Base-by-base conservation (phyloP, 2,113 vertebrate species). In the Triplophysa rosa region DNA sequence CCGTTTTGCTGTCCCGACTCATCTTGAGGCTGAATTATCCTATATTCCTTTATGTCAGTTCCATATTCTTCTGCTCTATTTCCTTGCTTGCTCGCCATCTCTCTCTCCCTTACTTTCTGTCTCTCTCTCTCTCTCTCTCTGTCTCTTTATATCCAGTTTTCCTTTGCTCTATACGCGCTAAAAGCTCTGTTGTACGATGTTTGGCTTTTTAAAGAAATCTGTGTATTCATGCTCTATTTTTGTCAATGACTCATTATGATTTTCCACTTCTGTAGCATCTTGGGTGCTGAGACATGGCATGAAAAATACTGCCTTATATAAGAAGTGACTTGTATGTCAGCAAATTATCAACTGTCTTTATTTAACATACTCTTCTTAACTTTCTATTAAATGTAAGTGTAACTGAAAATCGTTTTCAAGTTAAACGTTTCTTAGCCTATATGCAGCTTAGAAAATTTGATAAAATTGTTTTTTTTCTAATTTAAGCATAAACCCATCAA, bases 1-100 rank as follows among this genome's bases (percentile, higher is more conserved):
- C 90, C 92, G 89, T 87, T 90, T 85, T 89, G 85, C 85, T 86
- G 87, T 85, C 84, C 84, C 88, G 87, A 58, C 86, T 91, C 88
- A 89, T 90, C 90, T 92, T 83, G 80, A 84, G 87, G 81, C 84
- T 84, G 83, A 89, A 90, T 85, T 84, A 89, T 87, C 80, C 88
- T 89, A 85, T 85, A 89, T 89, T 91, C 90, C 89, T 90, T 91
- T 91, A 90, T 91, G 90, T 92, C 88, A 87, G 85, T 84, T 90
- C 84, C 88, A 90, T 90, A 90, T 91, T 91, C 87, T 92, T 92
- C 91, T 92, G 92, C 92, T 93, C 91, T 90, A 91, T 92, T 93
- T 92, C 91, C 88, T 85, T 63, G 3, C 75, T 67, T 13, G 71
- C 73, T 61, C 13, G n/a, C 24, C 16, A 65, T 69, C 40, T 73